Evolutionary conservation across 2,113 vertebrate species (phyloP), one percentile per base, ranked within the genome.

Genomic region (Paramisgurnus dabryanus): DNA sequence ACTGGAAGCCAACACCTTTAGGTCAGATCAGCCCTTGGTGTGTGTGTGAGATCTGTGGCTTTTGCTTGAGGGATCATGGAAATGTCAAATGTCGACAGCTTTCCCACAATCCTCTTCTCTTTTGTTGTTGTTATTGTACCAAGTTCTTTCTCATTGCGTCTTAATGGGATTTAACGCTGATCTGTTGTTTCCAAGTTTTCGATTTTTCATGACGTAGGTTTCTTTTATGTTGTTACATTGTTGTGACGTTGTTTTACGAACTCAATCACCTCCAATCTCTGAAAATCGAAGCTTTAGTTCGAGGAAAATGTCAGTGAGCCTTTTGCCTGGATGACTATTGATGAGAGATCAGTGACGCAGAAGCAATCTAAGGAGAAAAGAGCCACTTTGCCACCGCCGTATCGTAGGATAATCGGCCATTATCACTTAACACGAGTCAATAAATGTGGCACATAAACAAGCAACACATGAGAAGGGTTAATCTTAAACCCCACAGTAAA

Each of bases 1-100:
- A 76, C 40, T 75, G 71, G 43, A 76, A 79, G 47, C 15, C 11
- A 76, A 81, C 55, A 78, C 55, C 65, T 64, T 58, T 69, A 70
- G 57, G 49, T 18, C 47, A 49, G 13, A 63, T 41, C 0, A 2
- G 55, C 34, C 66, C 53, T 41, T 82, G 27, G n/a, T 47, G 76
- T 8, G 72, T 61, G 76, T 39, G 34, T n/a, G 66, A 10, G 71
- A 4, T 58, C 65, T 53, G 61, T 69, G 18, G 49, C 13, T 74
- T 65, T 67, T 73, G 18, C 64, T 55, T 39, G 47, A 45, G 74
- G 50, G 9, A 27, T 63, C 69, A 70, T 57, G 73, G 34, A 63
- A 63, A 63, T 75, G 72, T 75, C 72, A 75, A 75, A 75, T 47
- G 22, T 2, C 57, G 27, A 15, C 41, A 27, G 5, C 41, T 75